Evolutionary conservation across 2,113 vertebrate genomes (phyloP).

Genomic region (Anseranas semipalmata): DNA sequence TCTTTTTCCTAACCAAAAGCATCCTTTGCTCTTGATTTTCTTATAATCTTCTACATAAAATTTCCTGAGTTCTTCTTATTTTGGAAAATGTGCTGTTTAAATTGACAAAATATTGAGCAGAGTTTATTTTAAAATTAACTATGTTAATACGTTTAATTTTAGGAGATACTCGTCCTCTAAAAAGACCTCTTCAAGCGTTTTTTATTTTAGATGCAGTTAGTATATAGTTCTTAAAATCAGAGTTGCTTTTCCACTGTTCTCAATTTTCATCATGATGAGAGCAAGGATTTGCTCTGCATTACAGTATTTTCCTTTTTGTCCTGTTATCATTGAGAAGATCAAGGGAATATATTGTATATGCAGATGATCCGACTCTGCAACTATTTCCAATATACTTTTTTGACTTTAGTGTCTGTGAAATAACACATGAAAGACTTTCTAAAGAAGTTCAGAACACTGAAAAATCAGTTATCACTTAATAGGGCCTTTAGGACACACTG

Average conservation of each 20-base stretch:
- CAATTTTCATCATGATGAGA: not conserved
- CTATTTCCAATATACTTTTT: not conserved
- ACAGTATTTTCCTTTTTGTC: not conserved
- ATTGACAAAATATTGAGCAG: not conserved
- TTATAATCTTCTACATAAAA: not conserved
- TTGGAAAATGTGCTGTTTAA: not conserved
- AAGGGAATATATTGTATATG: not conserved
- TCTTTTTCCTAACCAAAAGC: not conserved
- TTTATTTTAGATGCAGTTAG: not conserved
- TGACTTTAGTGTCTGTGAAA: conserved; percentile 13
- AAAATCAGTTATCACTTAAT: conserved; percentile 35
- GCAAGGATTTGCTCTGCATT: not conserved
- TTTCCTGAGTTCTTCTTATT: not conserved
- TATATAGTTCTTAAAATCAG: not conserved
- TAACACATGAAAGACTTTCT: not conserved
- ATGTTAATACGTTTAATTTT: too few relatives aligned
- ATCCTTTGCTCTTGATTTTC: not conserved
- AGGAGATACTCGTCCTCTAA: too few relatives aligned
- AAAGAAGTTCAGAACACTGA: conserved; percentile 1
- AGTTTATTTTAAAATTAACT: not conserved
- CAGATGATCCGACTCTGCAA: not conserved
- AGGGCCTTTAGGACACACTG: not conserved
- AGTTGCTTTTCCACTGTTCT: not conserved
- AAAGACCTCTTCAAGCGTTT: not conserved
- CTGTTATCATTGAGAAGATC: not conserved